phyloP scores from a whole-genome alignment of 2,113 vertebrate genomes.

The Colinus virginianus region DNA sequence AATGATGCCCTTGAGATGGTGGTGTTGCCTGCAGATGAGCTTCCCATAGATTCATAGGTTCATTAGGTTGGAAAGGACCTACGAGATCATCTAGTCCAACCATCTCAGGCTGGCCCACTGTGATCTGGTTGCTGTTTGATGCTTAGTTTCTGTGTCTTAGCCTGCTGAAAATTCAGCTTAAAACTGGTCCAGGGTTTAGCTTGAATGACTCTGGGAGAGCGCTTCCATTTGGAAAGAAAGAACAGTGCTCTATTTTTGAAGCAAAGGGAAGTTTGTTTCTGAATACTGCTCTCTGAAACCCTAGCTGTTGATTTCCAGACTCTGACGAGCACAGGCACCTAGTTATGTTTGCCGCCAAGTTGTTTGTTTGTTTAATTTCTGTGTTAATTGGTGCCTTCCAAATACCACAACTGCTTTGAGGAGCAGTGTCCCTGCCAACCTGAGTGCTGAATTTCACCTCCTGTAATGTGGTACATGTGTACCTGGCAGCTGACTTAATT shows the following conservation, averaged over 20 bases:
- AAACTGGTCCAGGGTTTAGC: not conserved
- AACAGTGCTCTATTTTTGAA: not conserved
- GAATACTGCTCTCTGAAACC: not conserved
- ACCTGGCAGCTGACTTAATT: not conserved
- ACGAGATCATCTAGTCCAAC: no score
- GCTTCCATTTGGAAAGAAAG: not conserved
- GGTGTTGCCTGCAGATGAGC: not conserved
- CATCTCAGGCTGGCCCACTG: not conserved
- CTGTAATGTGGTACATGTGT: not conserved
- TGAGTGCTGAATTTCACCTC: slow-evolving; percentile 7
- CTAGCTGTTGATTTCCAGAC: not conserved
- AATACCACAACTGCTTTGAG: not conserved
- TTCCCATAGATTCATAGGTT: not conserved
- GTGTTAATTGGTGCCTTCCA: slow-evolving; percentile 34
- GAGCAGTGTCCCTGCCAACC: not conserved
- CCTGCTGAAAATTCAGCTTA: not conserved
- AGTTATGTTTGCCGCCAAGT: not conserved
- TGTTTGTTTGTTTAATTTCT: slow-evolving; percentile 59
- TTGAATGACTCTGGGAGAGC: not conserved
- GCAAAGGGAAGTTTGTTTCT: not conserved
- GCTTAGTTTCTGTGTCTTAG: not conserved
- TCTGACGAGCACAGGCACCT: not conserved
- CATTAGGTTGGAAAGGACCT: no score
- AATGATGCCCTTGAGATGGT: not conserved
- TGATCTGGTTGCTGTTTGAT: not conserved